Evolutionary conservation across 2,888 invertebrate genomes (phyloP).

Genomic region (Hemicrepidius hirtus): DNA sequence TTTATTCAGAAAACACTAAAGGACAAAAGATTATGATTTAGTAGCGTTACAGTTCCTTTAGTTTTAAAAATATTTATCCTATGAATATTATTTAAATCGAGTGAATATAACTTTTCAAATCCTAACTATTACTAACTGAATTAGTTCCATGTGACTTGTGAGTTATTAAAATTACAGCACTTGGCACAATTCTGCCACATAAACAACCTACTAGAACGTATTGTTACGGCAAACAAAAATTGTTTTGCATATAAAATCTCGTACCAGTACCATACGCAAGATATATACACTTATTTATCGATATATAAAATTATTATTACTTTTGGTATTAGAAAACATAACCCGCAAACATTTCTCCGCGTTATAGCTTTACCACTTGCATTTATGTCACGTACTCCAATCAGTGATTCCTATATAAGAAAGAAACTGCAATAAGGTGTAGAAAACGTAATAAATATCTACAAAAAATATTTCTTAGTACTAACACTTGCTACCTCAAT

Average conservation of each 20-base stretch:
- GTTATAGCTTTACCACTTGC: conserved; percentile 43
- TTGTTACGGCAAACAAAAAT: conserved; percentile 34
- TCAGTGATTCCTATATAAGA: conserved; percentile 24
- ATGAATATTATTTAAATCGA: no score
- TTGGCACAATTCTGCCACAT: conserved; percentile 1
- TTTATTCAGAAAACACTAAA: no score
- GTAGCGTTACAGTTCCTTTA: no score
- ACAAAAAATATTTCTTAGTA: conserved; percentile 29
- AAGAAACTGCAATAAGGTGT: conserved; percentile 29
- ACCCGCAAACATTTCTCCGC: conserved; percentile 41
- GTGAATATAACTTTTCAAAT: not conserved
- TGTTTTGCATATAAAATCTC: conserved; percentile 39
- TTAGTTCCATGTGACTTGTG: conserved; percentile 19
- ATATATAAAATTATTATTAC: conserved; percentile 50
- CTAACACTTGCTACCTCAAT: conserved; percentile 26
- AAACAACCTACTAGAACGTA: conserved; percentile 13
- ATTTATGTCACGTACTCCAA: conserved; percentile 49
- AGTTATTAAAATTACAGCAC: conserved; percentile 4
- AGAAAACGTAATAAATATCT: conserved; percentile 34
- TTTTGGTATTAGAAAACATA: conserved; percentile 45
- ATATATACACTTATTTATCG: conserved; percentile 42
- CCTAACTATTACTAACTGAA: conserved; percentile 17
- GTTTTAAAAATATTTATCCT: no score
- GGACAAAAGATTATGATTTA: no score
- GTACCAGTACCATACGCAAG: conserved; percentile 32